A percentile compares a stretch with the other conserved stretches of the same genome.
Conservation (phyloP, 2,113 vertebrate species). For the Plestiodon gilberti region DNA sequence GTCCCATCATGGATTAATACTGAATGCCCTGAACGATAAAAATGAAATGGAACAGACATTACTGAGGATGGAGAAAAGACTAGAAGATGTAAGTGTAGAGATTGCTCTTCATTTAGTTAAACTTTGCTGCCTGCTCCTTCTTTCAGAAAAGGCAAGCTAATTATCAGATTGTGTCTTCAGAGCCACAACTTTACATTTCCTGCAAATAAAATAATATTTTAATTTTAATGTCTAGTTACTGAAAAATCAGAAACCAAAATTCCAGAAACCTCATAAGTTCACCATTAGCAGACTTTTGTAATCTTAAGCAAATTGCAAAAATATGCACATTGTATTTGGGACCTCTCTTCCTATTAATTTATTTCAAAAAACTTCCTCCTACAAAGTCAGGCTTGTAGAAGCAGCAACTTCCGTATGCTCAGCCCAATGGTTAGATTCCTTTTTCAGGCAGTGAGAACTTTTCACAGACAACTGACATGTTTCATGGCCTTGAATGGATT, state of each 20-base stretch:
- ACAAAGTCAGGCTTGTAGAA: background rate
- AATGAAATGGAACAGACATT: conserved; percentile 69
- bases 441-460: background rate
- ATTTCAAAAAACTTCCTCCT: background rate
- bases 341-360: background rate
- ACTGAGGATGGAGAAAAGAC: conserved; percentile 71
- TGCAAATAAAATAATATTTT: conserved; percentile 1
- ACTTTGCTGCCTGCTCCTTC: conserved; percentile 4
- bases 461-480: background rate
- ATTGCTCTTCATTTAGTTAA: conserved; percentile 35
- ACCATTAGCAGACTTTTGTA: background rate
- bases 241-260: background rate
- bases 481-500: background rate
- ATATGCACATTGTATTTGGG: background rate
- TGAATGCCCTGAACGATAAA: conserved; percentile 71
- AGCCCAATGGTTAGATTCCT: background rate
- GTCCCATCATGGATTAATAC: conserved; percentile 59
- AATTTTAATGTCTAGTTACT: background rate
- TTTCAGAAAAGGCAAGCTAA: conserved; percentile 59
- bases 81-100: conserved; percentile 72
- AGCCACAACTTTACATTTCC: background rate
- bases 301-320: background rate
- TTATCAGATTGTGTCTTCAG: conserved; percentile 39
- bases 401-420: background rate
- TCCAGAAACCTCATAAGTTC: background rate